A percentile compares a stretch with the other conserved stretches of the same genome.
These are phyloP conservation scores for Platynereis dumerilii DNA, from an alignment of 2,888 invertebrate species.

Conservation along the genomic window DNA sequence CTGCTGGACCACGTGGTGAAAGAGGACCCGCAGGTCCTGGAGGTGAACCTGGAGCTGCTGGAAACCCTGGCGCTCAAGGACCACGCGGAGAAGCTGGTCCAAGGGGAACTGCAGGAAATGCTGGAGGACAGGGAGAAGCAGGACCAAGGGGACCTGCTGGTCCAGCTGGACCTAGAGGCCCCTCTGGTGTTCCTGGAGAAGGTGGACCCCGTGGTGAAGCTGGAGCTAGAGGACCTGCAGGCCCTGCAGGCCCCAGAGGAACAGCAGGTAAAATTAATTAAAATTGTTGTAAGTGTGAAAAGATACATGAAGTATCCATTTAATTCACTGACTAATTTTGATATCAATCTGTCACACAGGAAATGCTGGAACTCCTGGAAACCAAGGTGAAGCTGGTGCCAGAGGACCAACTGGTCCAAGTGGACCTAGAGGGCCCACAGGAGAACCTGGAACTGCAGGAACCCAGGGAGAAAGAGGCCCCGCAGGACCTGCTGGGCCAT, in stretches of 20 bases:
- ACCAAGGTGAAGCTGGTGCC: conserved; percentile 18
- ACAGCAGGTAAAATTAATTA: conserved; percentile 8
- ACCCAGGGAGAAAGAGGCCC: conserved; percentile 20
- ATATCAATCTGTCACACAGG: conserved; percentile 23
- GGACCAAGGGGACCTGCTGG: conserved; percentile 29
- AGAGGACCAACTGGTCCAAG: conserved; percentile 26
- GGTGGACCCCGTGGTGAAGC: conserved; percentile 14
- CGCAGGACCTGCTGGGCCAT: conserved; percentile 24
- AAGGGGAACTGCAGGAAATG: conserved; percentile 13
- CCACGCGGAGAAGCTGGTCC: conserved; percentile 4
- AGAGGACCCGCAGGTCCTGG: conserved; percentile 38
- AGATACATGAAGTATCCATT: no score
- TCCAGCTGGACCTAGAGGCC: conserved; percentile 12
- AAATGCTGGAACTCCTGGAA: conserved; percentile 23
- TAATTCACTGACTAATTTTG: no score
- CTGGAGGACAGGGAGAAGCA: conserved; percentile 19
- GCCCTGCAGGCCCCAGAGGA: conserved; percentile 23
- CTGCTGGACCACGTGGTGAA: conserved; percentile 49
- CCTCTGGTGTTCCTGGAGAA: conserved; percentile 24
- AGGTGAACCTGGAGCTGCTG: neutral
- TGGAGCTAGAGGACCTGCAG: conserved; percentile 27
- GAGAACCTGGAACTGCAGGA: conserved; percentile 25
- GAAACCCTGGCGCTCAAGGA: conserved; percentile 18
- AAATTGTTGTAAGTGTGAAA: no score
- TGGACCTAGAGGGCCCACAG: conserved; percentile 29